Evolutionary conservation across 1,140 invertebrate genomes (phyloP), one percentile per base, ranked within the genome.

Genomic region (Drosophila biarmipes): DNA sequence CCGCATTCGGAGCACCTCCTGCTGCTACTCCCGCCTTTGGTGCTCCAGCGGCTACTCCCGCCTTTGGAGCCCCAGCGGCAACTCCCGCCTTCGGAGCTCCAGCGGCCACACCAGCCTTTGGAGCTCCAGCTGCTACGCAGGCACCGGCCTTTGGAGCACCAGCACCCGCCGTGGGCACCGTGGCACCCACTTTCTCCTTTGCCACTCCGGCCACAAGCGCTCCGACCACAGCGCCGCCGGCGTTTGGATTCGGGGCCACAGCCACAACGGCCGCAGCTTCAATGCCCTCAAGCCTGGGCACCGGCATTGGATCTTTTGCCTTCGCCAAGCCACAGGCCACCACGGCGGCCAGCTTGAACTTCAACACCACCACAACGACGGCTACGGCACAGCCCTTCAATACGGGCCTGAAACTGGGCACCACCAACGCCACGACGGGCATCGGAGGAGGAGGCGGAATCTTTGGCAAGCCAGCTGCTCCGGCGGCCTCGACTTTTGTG

Each of bases 401-500:
- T 31, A 59, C 72, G 19, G 53, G 61, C 6, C 37, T 82, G 11
- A 79, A 75, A 19, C 38, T 86, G n/a, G 82, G 82, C 6, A 68
- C 56, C 1, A 64, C 59, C n/a, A 58, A 38, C 11, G 1, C 73
- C 6, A 45, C 53, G 0, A 31, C 68, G 5, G 42, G 43, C 17
- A 31, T 66, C 12, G 61, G 63, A 14, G 61, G 63, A 75, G 74
- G 64, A 24, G 75, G 78, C 27, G 57, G 77, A 49, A 86, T 93
- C 40, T 92, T 93, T 73, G 92, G 92, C 42, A 78, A 90, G 48
- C 92, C 73, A 6, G 53, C 85, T 5, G 51, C 87, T 4, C 45
- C 86, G 56, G 71, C 81, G 19, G 53, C 79, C 21, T 58, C 91
- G 0, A 42, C 71, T 8, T 92, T 91, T 54, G 86, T 93, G 4